These are phyloP conservation scores for Eupristina koningsbergeri DNA, from an alignment of 1,140 invertebrate species.

Conservation along the genomic window DNA sequence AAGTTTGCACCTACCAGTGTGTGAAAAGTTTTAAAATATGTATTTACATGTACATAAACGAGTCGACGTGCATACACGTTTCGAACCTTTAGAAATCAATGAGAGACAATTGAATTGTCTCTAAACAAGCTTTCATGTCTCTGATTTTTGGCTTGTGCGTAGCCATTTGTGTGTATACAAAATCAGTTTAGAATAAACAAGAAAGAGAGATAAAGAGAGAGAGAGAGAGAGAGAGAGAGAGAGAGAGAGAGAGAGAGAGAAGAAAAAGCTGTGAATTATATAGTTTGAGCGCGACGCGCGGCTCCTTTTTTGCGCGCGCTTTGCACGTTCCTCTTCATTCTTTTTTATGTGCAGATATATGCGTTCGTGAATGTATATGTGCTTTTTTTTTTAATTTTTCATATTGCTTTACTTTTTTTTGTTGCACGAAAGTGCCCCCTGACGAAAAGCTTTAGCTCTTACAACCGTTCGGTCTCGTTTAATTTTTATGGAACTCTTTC, in stretches of 20 bases:
- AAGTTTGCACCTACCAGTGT: background rate
- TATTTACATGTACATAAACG: background rate
- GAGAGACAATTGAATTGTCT: slow-evolving; percentile 42
- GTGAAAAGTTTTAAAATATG: background rate
- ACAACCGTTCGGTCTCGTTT: slow-evolving; percentile 29
- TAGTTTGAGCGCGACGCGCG: slow-evolving; percentile 20
- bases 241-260: slow-evolving; percentile 10
- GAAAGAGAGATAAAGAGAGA: background rate
- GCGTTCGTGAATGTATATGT: background rate
- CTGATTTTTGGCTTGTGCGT: too few species aligned
- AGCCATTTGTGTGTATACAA: too few species aligned
- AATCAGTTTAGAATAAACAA: too few species aligned
- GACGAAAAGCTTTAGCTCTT: background rate
- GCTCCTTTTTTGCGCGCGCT: slow-evolving; percentile 34
- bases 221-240: background rate
- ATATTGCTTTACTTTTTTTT: background rate
- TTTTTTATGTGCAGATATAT: background rate
- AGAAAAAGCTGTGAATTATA: slow-evolving; percentile 45
- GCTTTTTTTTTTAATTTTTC: slow-evolving; percentile 19
- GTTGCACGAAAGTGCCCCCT: background rate
- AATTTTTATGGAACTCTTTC: slow-evolving; percentile 26
- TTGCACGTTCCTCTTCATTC: background rate
- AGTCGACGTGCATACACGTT: background rate
- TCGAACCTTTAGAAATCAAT: background rate
- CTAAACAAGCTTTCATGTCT: slow-evolving; percentile 22